Conservation (phyloP, 2,797 vertebrate genomes). For the Alcedo atthis region DNA sequence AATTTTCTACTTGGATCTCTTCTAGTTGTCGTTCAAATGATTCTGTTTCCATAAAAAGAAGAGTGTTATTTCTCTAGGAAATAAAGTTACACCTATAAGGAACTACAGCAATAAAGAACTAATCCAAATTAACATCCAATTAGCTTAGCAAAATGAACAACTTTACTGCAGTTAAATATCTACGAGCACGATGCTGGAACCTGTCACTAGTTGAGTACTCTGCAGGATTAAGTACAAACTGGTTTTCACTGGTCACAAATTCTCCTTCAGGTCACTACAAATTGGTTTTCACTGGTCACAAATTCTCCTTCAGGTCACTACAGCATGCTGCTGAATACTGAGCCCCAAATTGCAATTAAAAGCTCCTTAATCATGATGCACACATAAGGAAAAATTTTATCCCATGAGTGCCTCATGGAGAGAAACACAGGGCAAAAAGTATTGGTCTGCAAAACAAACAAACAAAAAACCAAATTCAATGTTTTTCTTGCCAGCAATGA, state of each 20-base stretch:
- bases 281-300: neutral
- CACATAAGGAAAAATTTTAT: neutral
- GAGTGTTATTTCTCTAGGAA: conserved; percentile 10
- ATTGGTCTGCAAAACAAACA: neutral
- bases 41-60: conserved; percentile 76
- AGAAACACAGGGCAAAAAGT: neutral
- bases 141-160: neutral
- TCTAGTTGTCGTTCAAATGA: conserved; percentile 90
- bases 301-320: neutral
- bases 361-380: neutral
- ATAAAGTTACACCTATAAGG: neutral
- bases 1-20: conserved; percentile 94
- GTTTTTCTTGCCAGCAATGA: neutral
- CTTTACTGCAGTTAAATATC: neutral
- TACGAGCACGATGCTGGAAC: neutral
- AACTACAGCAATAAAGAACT: neutral
- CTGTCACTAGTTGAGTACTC: neutral
- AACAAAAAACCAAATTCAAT: neutral
- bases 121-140: neutral
- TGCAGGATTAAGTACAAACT: neutral
- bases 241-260: neutral
- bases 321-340: neutral
- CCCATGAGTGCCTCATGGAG: neutral
- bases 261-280: neutral
- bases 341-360: neutral